A percentile compares a stretch with the other conserved stretches of the same genome.
phyloP scores from a whole-genome alignment of 1,140 invertebrate genomes.

The Drosophila kepulauana region DNA sequence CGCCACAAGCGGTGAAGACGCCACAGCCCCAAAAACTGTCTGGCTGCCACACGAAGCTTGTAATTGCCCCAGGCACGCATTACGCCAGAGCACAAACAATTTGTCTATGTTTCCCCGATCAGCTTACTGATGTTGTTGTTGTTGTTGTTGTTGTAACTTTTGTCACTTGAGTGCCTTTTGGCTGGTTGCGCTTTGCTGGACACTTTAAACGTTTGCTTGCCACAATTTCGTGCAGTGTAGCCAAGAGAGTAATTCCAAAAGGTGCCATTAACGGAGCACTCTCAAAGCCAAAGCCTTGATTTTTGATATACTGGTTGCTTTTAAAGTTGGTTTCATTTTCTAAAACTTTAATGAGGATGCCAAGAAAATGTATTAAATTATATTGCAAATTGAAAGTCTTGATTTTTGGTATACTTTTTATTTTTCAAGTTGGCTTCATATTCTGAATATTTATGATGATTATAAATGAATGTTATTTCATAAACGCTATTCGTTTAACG shows the following conservation, averaged over 20 bases:
- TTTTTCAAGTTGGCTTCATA: neutral
- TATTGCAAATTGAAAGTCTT: too few relatives aligned
- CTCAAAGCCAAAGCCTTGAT: conserved; percentile 16
- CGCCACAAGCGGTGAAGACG: conserved; percentile 32
- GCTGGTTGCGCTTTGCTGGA: conserved; percentile 67
- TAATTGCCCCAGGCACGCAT: conserved; percentile 62
- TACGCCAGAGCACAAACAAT: conserved; percentile 57
- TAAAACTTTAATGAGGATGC: neutral
- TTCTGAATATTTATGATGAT: too few relatives aligned
- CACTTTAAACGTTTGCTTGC: conserved; percentile 51
- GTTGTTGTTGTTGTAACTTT: conserved; percentile 43
- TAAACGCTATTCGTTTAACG: too few relatives aligned
- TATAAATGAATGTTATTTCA: too few relatives aligned
- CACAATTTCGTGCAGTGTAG: conserved; percentile 63
- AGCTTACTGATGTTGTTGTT: conserved; percentile 43
- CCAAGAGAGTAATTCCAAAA: conserved; percentile 4
- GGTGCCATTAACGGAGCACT: neutral
- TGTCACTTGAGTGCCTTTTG: conserved; percentile 78
- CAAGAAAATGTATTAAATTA: neutral
- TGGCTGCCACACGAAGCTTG: conserved; percentile 57
- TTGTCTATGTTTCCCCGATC: conserved; percentile 36
- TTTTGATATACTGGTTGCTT: conserved; percentile 17
- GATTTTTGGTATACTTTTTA: neutral
- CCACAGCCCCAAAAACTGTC: conserved; percentile 8
- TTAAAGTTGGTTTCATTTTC: neutral